Evolutionary conservation across 37 sponge, comb jelly and placozoan genomes (phyloP).

Genomic region (Spongilla lacustris): DNA sequence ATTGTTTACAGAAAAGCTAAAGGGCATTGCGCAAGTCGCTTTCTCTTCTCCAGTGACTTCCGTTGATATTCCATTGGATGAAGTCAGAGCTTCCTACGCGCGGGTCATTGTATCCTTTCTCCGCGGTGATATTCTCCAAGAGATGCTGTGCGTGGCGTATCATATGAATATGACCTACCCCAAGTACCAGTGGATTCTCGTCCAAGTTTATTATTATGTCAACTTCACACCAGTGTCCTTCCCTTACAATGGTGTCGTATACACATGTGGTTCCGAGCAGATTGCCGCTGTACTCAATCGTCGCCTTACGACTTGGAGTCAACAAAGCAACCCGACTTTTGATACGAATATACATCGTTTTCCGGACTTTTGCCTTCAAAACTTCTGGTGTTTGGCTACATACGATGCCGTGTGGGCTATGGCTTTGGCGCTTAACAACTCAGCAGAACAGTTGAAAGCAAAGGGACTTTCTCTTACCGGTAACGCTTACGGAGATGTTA

Average conservation of each 20-base stretch:
- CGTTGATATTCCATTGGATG: neutral
- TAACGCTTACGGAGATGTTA: neutral
- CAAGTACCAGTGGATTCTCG: slow-evolving; percentile 24
- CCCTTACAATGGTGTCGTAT: neutral
- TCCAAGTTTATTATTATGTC: neutral
- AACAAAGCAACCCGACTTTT: neutral
- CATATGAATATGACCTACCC: slow-evolving; percentile 1
- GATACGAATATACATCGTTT: neutral
- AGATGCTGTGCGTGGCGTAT: slow-evolving; percentile 16
- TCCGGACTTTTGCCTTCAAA: neutral
- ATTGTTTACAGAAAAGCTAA: neutral
- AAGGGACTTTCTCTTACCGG: neutral
- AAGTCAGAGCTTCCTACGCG: neutral
- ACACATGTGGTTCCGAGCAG: neutral
- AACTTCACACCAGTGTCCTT: neutral
- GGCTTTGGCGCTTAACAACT: neutral
- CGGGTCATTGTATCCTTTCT: slow-evolving; percentile 6
- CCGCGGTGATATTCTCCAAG: neutral
- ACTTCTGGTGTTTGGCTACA: neutral
- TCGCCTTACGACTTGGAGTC: neutral
- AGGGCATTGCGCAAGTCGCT: neutral
- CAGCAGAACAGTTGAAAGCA: neutral
- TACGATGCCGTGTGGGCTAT: neutral
- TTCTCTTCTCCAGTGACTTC: neutral
- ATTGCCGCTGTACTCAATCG: neutral